Base-by-base conservation (phyloP, 2,888 invertebrate species). In the Sinelater perroti region DNA sequence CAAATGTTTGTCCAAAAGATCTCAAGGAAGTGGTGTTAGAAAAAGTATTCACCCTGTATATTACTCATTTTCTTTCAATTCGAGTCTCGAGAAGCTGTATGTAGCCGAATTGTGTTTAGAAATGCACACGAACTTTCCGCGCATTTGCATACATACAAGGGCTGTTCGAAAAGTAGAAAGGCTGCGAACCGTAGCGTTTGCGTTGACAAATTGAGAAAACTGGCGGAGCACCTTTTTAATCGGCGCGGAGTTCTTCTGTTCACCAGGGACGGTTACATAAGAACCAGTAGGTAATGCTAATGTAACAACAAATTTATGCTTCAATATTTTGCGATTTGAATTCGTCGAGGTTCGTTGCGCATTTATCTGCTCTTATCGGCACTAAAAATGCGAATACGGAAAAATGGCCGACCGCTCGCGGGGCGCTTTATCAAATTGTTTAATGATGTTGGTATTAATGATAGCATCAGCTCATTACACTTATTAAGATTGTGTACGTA, bases 301-400 rank as follows among this genome's bases (percentile, higher is more conserved):
- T n/a, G n/a, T 10, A 36, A 36, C 11, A 18, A 36, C 14, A 14
- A 24, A 21, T 24, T 24, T 14, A 40, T 14, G 40, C 24, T 40
- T 11, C 24, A 40, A 24, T 40, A 40, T 40, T 40, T 14, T 24
- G 8, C 24, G 14, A 40, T 24, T 21, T 24, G 24, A 40, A 40
- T 13, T 3, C 18, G 18, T 30, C 30, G 4, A 30, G 2, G 8
- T n/a, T n/a, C 11, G 16, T 13, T 14, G 11, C 7, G 13, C 33
- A 31, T n/a, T 14, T 11, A 11, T 31, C 10, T 14, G 6, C 11
- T 13, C 8, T 33, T 33, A 33, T 36, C 36, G 18, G n/a, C n/a
- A 13, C 11, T 36, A 33, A 14, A 33, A 36, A 36, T 8, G 14
- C 1, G 17, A 18, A 36, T 18, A 18, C 3, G n/a, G 16, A 33